Evolutionary conservation across 1,140 invertebrate species (phyloP), one percentile per base, ranked within the genome.

Genomic region (Brachionus angularis): DNA sequence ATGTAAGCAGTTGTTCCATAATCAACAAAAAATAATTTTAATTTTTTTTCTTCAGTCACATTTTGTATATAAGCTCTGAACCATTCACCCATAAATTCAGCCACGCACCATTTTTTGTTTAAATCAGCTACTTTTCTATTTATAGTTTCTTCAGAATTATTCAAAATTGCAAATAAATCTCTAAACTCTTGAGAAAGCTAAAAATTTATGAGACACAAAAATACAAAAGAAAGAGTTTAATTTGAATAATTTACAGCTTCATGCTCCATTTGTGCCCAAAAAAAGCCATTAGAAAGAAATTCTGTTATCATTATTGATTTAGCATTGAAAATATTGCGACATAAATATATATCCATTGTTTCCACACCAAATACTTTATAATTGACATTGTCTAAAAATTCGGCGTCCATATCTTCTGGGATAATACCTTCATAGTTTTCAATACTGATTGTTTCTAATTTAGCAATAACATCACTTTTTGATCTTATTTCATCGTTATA

Each of bases 41-140:
- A 23, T 58, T 58, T 58, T 14, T 58, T 36, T 25, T 58, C 39
- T 5, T 58, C 53, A 12, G 39, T 5, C 36, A 58, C 33, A 39
- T 39, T 58, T 3, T 58, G 33, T 39, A 58, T 58, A 39, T 58
- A 58, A 1, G 53, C 53, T 58, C 53, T 58, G 25, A 58, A 58
- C 53, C 53, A 58, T 58, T 58, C 53, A 10, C 53, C 53, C 3
- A n/a, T 39, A 39, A 23, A 58, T 18, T 58, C 53, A 7, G 53
- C 53, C 21, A 58, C 39, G n/a, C 53, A 58, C 53, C 53, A 58
- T 58, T 58, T 58, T 29, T 14, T 23, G 2, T 39, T 58, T 5
- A 58, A 39, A 21, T 58, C 53, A 58, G 53, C 53, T 18, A 58
- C 21, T 23, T 31, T 31, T 36, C 39, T 58, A 21, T 36, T 31